Conservation (phyloP, 2,797 vertebrate genomes). For the Ctenopoma multispine region DNA sequence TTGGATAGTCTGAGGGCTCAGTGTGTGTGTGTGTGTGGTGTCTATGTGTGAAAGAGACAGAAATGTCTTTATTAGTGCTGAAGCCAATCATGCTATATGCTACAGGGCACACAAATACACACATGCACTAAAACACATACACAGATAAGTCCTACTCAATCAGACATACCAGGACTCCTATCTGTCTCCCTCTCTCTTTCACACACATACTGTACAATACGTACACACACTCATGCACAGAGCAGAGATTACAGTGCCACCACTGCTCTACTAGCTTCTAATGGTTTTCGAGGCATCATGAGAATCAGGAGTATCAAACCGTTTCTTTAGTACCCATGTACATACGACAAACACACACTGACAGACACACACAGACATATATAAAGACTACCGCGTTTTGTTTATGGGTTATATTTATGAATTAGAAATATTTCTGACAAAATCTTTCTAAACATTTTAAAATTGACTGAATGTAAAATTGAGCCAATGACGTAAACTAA, state of each 20-base stretch:
- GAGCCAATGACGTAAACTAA: neutral
- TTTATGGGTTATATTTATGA: neutral
- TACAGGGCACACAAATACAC: conserved; percentile 20
- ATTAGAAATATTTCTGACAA: neutral
- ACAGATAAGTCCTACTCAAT: conserved; percentile 55
- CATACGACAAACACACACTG: conserved; percentile 8
- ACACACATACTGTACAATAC: conserved; percentile 8
- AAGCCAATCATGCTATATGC: conserved; percentile 48
- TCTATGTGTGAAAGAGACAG: conserved; percentile 1
- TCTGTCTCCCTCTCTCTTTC: neutral
- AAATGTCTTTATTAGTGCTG: conserved; percentile 18
- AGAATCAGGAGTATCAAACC: conserved; percentile 35
- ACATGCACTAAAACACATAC: conserved; percentile 25
- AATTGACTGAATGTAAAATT: neutral
- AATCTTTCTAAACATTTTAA: neutral
- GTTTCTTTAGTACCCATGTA: conserved; percentile 21
- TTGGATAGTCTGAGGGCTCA: conserved; percentile 51
- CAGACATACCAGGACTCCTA: conserved; percentile 62
- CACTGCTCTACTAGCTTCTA: conserved; percentile 39
- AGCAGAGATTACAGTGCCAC: conserved; percentile 60
- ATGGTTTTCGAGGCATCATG: conserved; percentile 63
- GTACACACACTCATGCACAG: conserved; percentile 38
- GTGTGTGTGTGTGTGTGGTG: conserved; percentile 25
- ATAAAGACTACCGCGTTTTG: neutral
- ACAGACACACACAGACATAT: conserved; percentile 5